Base-by-base conservation (phyloP, 1,140 invertebrate genomes). In the Maniola jurtina region DNA sequence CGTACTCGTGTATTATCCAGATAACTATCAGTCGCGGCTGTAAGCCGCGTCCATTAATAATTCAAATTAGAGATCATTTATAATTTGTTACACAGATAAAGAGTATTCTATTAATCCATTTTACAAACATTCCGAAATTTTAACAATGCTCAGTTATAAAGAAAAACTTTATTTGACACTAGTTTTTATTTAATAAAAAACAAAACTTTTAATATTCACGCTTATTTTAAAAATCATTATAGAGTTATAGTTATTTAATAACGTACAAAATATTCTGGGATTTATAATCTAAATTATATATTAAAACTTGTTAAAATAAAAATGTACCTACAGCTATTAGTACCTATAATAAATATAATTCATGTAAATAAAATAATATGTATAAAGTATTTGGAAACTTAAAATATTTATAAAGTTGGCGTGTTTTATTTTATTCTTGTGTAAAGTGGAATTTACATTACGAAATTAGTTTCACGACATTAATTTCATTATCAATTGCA, bases 321-420 rank as follows among this genome's bases (percentile, higher is more conserved):
- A 45, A 13, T 45, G 42, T 45, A 45, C 42, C 42, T 45, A 11
- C 9, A 11, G 5, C 5, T 45, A 45, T 13, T 42, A 45, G 13
- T 13, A 36, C 5, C 36, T 6, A 38, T 38, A 6, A 38, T 38
- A 38, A 38, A 9, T 38, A 38, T 38, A 38, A 47, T 55, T 25
- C 1, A 25, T 36, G 48, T 45, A 33, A 13, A 63, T 33, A 25
- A 25, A 25, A 25, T 25, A 25, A 2, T 40, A 64, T 52, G 6
- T 11, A 54, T 42, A 14, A 35, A 47, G 16, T 62, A 62, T 62
- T 55, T 34, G 6, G 48, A 50, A 50, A 65, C 13, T 61, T 45
- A 57, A 61, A 16, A 33, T 40, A 13, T 55, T 55, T 56, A n/a
- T 36, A 59, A 47, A 64, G 14, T 38, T 15, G 25, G 13, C 6